Evolutionary conservation across 2,888 invertebrate genomes (phyloP).

Genomic region (Xestobium rufovillosum): DNA sequence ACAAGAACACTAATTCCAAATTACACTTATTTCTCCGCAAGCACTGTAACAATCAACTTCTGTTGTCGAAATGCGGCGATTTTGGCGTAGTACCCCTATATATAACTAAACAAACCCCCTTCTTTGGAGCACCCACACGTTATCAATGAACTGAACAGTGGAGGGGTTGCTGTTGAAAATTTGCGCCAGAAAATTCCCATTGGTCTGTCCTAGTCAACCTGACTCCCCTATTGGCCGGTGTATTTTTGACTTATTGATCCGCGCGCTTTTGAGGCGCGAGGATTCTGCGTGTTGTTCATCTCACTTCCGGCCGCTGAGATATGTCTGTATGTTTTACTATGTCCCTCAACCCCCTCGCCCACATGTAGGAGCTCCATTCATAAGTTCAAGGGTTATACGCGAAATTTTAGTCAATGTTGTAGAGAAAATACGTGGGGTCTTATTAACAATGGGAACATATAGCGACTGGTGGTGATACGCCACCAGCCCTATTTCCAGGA

Average conservation of each 20-base stretch:
- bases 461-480: no score
- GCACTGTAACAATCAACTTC: conserved; percentile 5
- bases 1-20: background rate
- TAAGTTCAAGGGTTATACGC: conserved; percentile 30
- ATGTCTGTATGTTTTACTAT: conserved; percentile 16
- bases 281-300: conserved; percentile 19
- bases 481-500: no score
- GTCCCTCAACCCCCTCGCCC: conserved; percentile 16
- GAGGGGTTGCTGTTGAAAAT: conserved; percentile 34
- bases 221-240: conserved; percentile 34
- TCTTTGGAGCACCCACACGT: conserved; percentile 53
- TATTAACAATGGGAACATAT: no score
- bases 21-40: conserved; percentile 8
- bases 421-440: no score
- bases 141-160: conserved; percentile 54
- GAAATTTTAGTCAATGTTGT: no score
- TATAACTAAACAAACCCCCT: conserved; percentile 39
- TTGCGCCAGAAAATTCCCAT: conserved; percentile 34
- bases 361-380: conserved; percentile 31
- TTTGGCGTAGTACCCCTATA: conserved; percentile 32
- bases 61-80: conserved; percentile 34
- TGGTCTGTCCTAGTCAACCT: conserved; percentile 35
- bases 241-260: conserved; percentile 35
- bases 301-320: conserved; percentile 27
- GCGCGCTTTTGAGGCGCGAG: conserved; percentile 31